A percentile compares a stretch with the other conserved stretches of the same genome.
These are phyloP conservation scores for Diachasma alloeum DNA, from an alignment of 1,140 invertebrate genomes.

Conservation along the genomic window DNA sequence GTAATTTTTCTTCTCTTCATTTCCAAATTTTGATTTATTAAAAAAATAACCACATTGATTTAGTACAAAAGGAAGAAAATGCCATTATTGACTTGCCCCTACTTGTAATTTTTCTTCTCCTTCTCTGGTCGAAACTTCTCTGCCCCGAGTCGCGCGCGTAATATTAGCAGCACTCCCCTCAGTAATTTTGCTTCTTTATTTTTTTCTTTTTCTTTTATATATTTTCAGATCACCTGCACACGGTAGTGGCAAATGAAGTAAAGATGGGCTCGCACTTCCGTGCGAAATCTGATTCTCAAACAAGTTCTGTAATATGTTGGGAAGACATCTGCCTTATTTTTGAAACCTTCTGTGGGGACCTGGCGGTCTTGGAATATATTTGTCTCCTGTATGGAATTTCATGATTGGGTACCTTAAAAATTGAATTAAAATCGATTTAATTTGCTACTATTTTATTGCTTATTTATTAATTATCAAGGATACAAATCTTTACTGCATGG, in stretches of 20 bases:
- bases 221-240: slow-evolving; percentile 17
- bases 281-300: slow-evolving; percentile 17
- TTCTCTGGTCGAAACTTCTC: background rate
- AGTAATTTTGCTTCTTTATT: background rate
- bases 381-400: background rate
- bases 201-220: background rate
- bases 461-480: too few relatives aligned
- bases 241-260: background rate
- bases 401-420: background rate
- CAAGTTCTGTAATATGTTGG: background rate
- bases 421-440: background rate
- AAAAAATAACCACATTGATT: too few relatives aligned
- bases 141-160: background rate
- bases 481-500: too few relatives aligned
- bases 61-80: background rate
- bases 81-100: background rate
- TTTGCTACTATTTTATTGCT: too few relatives aligned
- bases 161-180: background rate
- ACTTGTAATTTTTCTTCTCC: background rate
- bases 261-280: slow-evolving; percentile 2
- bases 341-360: background rate
- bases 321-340: background rate
- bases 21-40: too few relatives aligned
- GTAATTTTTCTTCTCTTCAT: too few relatives aligned
- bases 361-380: background rate